Conservation (phyloP, 2,888 invertebrate species). For the Didymodactylos carnosus region DNA sequence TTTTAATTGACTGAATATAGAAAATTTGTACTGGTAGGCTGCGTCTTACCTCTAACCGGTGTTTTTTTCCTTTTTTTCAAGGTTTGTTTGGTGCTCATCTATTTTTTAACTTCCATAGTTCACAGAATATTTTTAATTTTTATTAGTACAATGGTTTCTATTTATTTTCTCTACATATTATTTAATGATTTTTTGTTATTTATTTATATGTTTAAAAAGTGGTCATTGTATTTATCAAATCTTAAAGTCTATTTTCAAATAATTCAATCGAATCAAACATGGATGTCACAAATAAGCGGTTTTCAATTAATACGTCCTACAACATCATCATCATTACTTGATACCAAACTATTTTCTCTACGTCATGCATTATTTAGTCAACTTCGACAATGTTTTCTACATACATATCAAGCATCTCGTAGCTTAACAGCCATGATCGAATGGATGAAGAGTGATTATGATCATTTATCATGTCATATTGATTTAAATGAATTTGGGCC, state of each 20-base stretch:
- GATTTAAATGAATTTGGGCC: not conserved
- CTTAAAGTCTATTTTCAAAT: not conserved
- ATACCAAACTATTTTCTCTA: not conserved
- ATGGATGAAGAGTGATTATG: too few species aligned
- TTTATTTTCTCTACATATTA: too few species aligned
- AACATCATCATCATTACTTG: not conserved
- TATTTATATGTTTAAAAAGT: not conserved
- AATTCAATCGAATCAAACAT: not conserved
- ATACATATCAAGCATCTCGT: not conserved
- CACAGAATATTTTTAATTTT: too few species aligned
- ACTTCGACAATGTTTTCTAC: not conserved
- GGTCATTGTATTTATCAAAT: not conserved
- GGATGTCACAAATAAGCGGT: not conserved
- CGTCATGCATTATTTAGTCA: not conserved
- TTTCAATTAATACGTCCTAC: not conserved
- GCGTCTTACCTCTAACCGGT: too few species aligned
- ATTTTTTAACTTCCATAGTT: too few species aligned
- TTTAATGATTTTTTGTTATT: too few species aligned
- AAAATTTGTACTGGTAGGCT: too few species aligned
- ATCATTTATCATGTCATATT: not conserved
- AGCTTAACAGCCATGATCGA: not conserved
- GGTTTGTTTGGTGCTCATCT: too few species aligned
- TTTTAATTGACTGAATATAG: too few species aligned
- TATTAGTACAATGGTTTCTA: too few species aligned
- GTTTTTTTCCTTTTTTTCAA: too few species aligned